Evolutionary conservation across 2,888 invertebrate species (phyloP), one percentile per base, ranked within the genome.

Genomic region (Sphaerophoria taeniata): DNA sequence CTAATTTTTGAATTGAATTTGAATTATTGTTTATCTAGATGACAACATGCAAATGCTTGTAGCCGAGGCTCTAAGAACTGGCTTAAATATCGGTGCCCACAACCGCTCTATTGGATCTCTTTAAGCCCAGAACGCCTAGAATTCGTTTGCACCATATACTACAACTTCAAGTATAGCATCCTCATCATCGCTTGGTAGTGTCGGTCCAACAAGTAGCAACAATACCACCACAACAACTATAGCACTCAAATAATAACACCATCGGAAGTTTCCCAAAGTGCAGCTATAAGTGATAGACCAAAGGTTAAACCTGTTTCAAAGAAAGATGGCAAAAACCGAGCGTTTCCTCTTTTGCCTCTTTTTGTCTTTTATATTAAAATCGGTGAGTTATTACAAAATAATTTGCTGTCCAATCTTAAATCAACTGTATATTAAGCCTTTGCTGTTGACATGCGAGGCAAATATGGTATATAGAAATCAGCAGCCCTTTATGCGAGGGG

Each of bases 221-320:
- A 88, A 79, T 71, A 67, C 88, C 81, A 70, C 86, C 31, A 70
- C 87, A 84, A 81, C 88, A 87, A 81, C 87, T 70, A 86, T 83
- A n/a, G n/a, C 34, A 89, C 89, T 7, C 89, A 91, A 83, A 91
- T 92, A 56, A 92, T 91, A 34, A 92, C 92, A 80, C 92, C 92
- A 33, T 92, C 92, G 6, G 92, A 92, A 87, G 92, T 92, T 43
- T 91, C 92, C 33, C 92, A 95, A 93, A 95, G 94, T 89, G 96
- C 95, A 79, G 95, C 96, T 87, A 96, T 96, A 89, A 96, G 96
- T 92, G 97, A 97, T 92, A 94, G 97, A 89, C 96, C 96, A 79
- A 96, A 96, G 92, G 96, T 95, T 56, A 97, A 96, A 92, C 95
- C 96, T 53, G 95, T 95, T 69, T 95, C 95, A 67, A 96, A 97